Base-by-base conservation (phyloP, 1,140 invertebrate genomes). In the Drosophila rufa region DNA sequence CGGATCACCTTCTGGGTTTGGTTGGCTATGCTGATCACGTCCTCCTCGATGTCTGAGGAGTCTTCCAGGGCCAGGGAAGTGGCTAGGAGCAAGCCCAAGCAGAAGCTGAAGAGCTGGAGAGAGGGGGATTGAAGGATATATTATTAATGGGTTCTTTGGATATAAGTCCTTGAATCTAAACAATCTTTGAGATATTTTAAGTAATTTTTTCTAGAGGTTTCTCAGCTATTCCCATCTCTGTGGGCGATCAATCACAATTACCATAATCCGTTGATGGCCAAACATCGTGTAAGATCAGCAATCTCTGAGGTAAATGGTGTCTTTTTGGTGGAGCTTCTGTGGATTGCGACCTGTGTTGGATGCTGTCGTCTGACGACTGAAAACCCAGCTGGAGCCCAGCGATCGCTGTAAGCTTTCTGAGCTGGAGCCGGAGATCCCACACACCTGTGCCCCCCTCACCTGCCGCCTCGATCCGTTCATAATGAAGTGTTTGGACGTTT, bases 1-100 rank as follows among this genome's bases (percentile, higher is more conserved):
- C 91, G 74, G 46, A 92, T 92, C 12, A 92, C 91, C 75, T 92
- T 92, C 22, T 92, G 91, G 6, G 75, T 78, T n/a, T 80, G 56
- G 27, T 91, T 92, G 42, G 81, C 87, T 4, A 91, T 82, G 53
- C 66, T 77, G 53, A 92, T 92, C 12, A 92, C 75, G 53, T 92
- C 91, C 25, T 92, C 91, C 22, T 75, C 79, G 33, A 92, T 86
- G 7, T 92, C 79, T 8, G 69, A 46, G 0, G 68, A 47, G 25
- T 71, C 68, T 19, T 84, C 71, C 6, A 46, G 69, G 27, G 67
- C 68, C 33, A 48, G 8, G 17, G 48, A n/a, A 0, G 62, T 6
- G 14, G 33, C 22, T 0, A 74, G 17, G n/a, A 89, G 2, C 2
- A 45, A 25, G 5, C n/a, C 27, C 46, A 83, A 4, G 19, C 55